Evolutionary conservation across 2,797 vertebrate species (phyloP).

Genomic region (Euphonia xanthogaster): DNA sequence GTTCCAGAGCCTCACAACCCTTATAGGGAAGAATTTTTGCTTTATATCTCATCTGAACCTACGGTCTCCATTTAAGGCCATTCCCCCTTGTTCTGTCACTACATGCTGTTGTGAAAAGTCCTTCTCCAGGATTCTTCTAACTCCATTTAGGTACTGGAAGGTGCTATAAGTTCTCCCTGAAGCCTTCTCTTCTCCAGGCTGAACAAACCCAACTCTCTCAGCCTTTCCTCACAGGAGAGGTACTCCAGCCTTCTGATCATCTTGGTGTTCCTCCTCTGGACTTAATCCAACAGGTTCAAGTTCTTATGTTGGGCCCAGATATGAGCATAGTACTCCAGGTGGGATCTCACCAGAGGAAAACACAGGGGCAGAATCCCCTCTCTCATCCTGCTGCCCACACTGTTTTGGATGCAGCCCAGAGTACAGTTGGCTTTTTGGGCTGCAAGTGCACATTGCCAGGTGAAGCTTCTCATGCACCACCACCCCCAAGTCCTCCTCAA

Average conservation of each 20-base stretch:
- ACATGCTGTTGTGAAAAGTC: not conserved
- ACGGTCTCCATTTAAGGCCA: not conserved
- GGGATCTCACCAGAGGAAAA: not conserved
- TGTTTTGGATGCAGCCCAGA: not conserved
- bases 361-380: not conserved
- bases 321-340: too few relatives aligned
- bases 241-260: not conserved
- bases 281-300: not conserved
- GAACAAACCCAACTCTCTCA: not conserved
- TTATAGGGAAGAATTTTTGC: not conserved
- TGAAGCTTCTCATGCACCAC: not conserved
- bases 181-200: not conserved
- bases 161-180: not conserved
- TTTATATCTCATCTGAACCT: not conserved
- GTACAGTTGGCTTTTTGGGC: not conserved
- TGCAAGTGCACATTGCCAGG: not conserved
- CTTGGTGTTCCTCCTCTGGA: not conserved
- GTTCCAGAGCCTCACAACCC: not conserved
- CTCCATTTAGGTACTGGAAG: not conserved
- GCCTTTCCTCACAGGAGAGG: not conserved
- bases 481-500: not conserved
- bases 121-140: not conserved
- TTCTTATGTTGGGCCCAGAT: not conserved
- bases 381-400: not conserved
- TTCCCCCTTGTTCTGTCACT: not conserved